These are phyloP conservation scores for Lycia hirtaria DNA, from an alignment of 2,888 invertebrate species.

Conservation along the genomic window DNA sequence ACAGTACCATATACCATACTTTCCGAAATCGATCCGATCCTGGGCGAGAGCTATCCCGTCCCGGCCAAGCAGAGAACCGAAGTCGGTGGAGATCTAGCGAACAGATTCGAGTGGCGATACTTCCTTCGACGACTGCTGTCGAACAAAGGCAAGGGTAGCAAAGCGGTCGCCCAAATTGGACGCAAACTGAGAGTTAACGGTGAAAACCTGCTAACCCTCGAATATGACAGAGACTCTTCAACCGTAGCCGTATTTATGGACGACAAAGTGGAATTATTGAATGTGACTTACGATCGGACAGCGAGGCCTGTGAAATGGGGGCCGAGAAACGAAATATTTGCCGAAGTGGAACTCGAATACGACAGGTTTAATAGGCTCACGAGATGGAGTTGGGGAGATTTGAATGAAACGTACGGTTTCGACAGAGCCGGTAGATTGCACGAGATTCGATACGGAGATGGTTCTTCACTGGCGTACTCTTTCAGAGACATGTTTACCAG, in stretches of 20 bases:
- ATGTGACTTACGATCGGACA: conserved; percentile 94
- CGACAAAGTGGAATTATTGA: conserved; percentile 93
- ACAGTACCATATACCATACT: conserved; percentile 95
- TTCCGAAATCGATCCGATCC: conserved; percentile 93
- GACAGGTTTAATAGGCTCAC: conserved; percentile 95
- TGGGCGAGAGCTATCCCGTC: conserved; percentile 96
- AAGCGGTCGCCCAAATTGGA: conserved; percentile 93
- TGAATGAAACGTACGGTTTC: conserved; percentile 95
- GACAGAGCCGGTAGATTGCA: conserved; percentile 95
- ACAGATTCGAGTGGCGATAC: conserved; percentile 98
- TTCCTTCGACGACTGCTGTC: conserved; percentile 91
- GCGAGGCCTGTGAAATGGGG: conserved; percentile 94
- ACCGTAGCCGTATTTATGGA: conserved; percentile 95
- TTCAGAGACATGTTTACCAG: conserved; percentile 97
- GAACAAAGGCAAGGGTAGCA: conserved; percentile 86
- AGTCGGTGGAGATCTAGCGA: conserved; percentile 95
- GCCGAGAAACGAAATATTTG: conserved; percentile 93
- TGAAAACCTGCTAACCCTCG: conserved; percentile 94
- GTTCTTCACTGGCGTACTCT: conserved; percentile 95
- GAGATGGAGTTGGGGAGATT: conserved; percentile 96
- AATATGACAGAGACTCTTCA: conserved; percentile 95
- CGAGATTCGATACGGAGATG: conserved; percentile 96
- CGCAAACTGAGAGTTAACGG: conserved; percentile 95
- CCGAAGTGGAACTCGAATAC: conserved; percentile 96
- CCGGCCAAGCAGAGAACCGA: conserved; percentile 96